phyloP scores from a whole-genome alignment of 2,113 vertebrate species.

The Scalopus aquaticus region DNA sequence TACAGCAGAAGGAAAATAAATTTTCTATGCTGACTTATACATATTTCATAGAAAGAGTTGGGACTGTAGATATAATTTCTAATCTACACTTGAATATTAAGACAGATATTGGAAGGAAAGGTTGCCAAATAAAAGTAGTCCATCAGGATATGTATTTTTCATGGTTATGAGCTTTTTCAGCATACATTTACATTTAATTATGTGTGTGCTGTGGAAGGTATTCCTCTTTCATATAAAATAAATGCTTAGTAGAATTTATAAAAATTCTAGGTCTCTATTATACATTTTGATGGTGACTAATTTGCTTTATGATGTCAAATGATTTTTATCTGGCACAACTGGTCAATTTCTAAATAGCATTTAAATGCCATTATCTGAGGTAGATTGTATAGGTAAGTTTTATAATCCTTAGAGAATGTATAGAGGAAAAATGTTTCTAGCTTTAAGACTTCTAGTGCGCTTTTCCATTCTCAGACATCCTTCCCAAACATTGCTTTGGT shows the following conservation, averaged over 20 bases:
- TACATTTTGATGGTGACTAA: constrained; percentile 57
- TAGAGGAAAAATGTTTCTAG: neutral
- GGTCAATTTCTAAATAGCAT: neutral
- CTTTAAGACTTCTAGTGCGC: neutral
- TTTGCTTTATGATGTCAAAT: constrained; percentile 46
- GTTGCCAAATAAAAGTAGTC: constrained; percentile 67
- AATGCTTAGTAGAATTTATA: constrained; percentile 57
- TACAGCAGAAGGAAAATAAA: constrained; percentile 57
- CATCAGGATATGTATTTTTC: constrained; percentile 73
- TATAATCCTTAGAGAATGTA: constrained; percentile 6
- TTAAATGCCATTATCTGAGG: constrained; percentile 7
- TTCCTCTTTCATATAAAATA: constrained; percentile 61
- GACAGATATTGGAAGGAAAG: constrained; percentile 49
- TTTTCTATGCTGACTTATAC: constrained; percentile 47
- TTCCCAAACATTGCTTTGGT: neutral
- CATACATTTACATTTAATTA: constrained; percentile 75
- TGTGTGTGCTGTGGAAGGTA: constrained; percentile 42
- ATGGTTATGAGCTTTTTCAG: constrained; percentile 71
- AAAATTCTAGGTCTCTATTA: constrained; percentile 54
- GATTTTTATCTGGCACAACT: constrained; percentile 38
- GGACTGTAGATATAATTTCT: constrained; percentile 57
- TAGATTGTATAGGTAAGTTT: neutral
- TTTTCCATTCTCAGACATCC: neutral
- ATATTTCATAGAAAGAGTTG: constrained; percentile 66
- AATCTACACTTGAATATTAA: constrained; percentile 67